These are phyloP conservation scores for Thereva unica DNA, from an alignment of 2,888 invertebrate species.

Conservation along the genomic window DNA sequence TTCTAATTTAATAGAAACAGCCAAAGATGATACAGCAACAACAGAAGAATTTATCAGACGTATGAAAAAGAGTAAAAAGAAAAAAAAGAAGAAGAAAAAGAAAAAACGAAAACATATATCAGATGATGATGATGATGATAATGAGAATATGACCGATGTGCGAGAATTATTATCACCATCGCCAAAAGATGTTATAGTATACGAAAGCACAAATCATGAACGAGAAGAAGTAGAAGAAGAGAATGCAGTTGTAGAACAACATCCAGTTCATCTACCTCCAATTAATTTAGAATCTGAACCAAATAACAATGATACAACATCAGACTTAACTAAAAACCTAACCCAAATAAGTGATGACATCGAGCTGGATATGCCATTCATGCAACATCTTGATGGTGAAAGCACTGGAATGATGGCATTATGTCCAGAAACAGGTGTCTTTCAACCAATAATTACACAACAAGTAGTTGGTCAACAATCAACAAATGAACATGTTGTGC, in stretches of 20 bases:
- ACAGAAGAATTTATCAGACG: slow-evolving; percentile 4
- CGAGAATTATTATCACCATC: slow-evolving; percentile 34
- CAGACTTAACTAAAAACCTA: slow-evolving; percentile 45
- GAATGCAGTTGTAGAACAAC: slow-evolving; percentile 41
- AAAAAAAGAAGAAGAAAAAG: slow-evolving; percentile 46
- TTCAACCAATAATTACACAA: slow-evolving; percentile 1
- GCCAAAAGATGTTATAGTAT: slow-evolving; percentile 44
- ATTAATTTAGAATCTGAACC: slow-evolving; percentile 36
- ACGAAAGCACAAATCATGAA: slow-evolving; percentile 47
- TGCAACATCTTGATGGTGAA: slow-evolving; percentile 36
- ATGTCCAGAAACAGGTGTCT: slow-evolving; percentile 50
- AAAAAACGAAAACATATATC: slow-evolving; percentile 42
- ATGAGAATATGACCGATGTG: slow-evolving; percentile 13
- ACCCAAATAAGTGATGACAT: slow-evolving; percentile 44
- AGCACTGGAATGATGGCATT: slow-evolving; percentile 46
- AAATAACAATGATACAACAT: slow-evolving; percentile 43
- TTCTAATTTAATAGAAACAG: slow-evolving; percentile 15
- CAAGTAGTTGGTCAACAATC: not conserved
- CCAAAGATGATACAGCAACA: slow-evolving; percentile 11
- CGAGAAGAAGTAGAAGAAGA: slow-evolving; percentile 43
- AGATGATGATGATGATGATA: slow-evolving; percentile 28
- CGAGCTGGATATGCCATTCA: slow-evolving; percentile 41
- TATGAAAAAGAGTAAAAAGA: slow-evolving; percentile 42
- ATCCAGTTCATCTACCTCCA: slow-evolving; percentile 11
- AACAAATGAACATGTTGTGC: slow-evolving; percentile 17